Percentiles rank a stretch among this genome's conserved stretches.
Evolutionary conservation across 2,113 vertebrate genomes (phyloP).

Genomic region (Mormyrus iriodes): DNA sequence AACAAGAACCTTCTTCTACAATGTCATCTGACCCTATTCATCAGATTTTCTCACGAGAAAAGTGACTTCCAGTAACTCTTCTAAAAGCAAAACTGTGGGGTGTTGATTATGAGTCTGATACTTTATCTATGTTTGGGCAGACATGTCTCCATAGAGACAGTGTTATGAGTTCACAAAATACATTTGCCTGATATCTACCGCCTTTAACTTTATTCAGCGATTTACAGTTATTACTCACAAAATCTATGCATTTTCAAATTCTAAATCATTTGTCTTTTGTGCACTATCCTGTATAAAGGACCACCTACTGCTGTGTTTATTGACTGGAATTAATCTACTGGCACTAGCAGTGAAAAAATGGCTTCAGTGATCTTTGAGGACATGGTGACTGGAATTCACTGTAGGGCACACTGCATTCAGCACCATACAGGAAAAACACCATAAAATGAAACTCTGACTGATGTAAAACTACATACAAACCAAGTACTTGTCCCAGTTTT

Average conservation of each 20-base stretch:
- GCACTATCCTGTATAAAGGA: background rate
- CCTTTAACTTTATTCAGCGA: background rate
- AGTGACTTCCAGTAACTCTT: too few relatives aligned
- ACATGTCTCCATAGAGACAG: background rate
- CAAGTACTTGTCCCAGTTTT: background rate
- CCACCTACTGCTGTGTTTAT: background rate
- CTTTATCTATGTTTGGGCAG: background rate
- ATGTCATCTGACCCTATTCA: background rate
- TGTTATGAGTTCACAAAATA: background rate
- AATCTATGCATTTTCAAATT: background rate
- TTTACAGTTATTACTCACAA: background rate
- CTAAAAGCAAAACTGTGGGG: background rate
- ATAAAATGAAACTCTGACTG: background rate
- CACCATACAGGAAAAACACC: background rate
- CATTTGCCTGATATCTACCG: background rate
- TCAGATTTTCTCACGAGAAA: background rate
- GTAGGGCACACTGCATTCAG: background rate
- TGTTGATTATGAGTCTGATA: background rate
- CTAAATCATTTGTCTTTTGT: background rate
- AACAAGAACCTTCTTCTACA: background rate
- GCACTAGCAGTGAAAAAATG: background rate
- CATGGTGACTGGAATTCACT: background rate
- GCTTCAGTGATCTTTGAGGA: background rate
- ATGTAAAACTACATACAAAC: background rate
- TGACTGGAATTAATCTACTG: background rate